These are phyloP conservation scores for Diplolepis rosae DNA, from an alignment of 2,888 invertebrate species.

Conservation along the genomic window DNA sequence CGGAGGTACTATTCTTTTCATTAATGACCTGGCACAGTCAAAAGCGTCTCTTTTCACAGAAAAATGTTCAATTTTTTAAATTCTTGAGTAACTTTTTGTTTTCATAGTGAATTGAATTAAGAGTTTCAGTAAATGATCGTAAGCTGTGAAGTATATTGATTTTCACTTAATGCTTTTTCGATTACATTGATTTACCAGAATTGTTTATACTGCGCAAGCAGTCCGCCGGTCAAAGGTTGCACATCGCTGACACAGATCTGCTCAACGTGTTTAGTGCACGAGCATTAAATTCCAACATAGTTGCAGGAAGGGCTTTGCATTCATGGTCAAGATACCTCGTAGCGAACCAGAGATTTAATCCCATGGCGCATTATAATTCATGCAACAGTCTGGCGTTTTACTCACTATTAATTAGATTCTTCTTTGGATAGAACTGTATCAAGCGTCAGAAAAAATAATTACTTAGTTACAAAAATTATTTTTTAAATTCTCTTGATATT, in stretches of 20 bases:
- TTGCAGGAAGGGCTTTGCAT: conserved; percentile 25
- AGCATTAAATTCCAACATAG: conserved; percentile 21
- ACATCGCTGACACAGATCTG: conserved; percentile 30
- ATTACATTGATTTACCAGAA: conserved; percentile 11
- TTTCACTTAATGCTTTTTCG: conserved; percentile 17
- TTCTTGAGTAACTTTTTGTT: background rate
- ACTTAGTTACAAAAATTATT: background rate
- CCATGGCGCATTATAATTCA: conserved; percentile 19
- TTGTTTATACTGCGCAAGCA: conserved; percentile 10
- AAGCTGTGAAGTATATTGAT: conserved; percentile 12
- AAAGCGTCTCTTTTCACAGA: no score
- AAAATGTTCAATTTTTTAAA: no score
- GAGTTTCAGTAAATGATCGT: background rate
- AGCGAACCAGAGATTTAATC: conserved; percentile 12
- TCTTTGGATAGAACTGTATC: background rate
- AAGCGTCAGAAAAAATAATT: background rate
- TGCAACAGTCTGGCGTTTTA: background rate
- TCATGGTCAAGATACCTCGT: conserved; percentile 25
- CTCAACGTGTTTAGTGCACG: conserved; percentile 11
- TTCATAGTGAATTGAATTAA: background rate
- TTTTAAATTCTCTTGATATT: no score
- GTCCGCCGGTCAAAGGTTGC: conserved; percentile 26
- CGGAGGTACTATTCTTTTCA: background rate
- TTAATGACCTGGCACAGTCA: no score
- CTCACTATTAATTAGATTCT: conserved; percentile 4